Conservation (phyloP, 2,113 vertebrate species). For the Apus apus region DNA sequence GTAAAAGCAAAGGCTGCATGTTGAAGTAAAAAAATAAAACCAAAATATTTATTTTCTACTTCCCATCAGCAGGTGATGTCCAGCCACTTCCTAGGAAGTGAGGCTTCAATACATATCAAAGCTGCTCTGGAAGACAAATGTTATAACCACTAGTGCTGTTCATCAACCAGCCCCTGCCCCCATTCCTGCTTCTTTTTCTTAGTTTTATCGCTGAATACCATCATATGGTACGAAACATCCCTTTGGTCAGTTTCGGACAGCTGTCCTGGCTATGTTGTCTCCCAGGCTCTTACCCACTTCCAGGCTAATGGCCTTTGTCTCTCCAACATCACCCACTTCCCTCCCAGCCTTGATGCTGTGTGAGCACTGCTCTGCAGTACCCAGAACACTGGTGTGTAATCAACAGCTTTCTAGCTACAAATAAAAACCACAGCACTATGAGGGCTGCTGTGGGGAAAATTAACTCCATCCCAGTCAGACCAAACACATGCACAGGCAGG, state of each 20-base stretch:
- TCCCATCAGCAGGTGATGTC: neutral
- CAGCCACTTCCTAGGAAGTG: neutral
- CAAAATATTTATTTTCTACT: neutral
- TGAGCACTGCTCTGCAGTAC: fast-evolving
- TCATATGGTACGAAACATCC: neutral
- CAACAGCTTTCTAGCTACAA: neutral
- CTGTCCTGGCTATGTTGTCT: neutral
- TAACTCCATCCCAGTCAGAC: neutral
- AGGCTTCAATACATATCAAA: fast-evolving
- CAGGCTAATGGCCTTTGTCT: neutral
- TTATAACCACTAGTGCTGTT: fast-evolving
- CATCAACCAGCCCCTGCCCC: too few species aligned
- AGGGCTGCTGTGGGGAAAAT: neutral
- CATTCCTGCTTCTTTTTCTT: neutral
- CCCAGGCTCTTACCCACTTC: neutral
- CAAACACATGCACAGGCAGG: neutral
- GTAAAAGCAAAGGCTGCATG: neutral
- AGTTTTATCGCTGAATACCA: too few species aligned
- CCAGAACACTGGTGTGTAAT: neutral
- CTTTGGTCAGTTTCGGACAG: neutral
- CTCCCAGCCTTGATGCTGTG: neutral
- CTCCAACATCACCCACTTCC: too few species aligned
- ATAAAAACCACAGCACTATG: neutral
- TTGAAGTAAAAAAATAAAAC: neutral
- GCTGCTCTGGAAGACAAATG: neutral